Evolutionary conservation across 2,888 invertebrate genomes (phyloP).

Genomic region (Eucera pruinosa): DNA sequence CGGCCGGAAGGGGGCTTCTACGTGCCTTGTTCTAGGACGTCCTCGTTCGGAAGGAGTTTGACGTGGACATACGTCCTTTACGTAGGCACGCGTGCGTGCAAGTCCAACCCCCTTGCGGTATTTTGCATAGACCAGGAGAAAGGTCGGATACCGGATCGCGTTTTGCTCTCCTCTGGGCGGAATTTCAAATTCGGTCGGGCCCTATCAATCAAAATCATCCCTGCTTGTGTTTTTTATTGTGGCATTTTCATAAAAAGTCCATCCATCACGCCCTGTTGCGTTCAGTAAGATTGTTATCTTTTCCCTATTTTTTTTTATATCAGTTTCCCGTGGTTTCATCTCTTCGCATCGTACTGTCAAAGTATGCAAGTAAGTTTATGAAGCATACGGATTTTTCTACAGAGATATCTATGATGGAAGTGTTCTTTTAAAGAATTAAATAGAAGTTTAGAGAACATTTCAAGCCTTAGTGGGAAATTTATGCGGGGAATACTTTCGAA

Average conservation of each 20-base stretch:
- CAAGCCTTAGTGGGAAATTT: too few relatives aligned
- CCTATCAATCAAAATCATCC: slow-evolving; percentile 65
- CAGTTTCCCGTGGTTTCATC: not conserved
- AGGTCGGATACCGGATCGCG: slow-evolving; percentile 12
- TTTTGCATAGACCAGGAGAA: slow-evolving; percentile 34
- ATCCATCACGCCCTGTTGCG: slow-evolving; percentile 58
- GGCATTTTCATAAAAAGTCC: slow-evolving; percentile 62
- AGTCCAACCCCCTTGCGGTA: not conserved
- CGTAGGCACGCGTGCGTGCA: slow-evolving; percentile 37
- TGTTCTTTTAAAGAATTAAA: too few relatives aligned
- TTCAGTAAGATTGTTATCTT: slow-evolving; percentile 42
- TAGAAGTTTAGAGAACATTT: too few relatives aligned
- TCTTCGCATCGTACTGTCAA: too few relatives aligned
- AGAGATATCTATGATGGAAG: too few relatives aligned
- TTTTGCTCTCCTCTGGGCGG: slow-evolving; percentile 37
- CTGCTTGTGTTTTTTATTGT: slow-evolving; percentile 12
- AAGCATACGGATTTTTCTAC: too few relatives aligned
- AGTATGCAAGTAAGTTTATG: too few relatives aligned
- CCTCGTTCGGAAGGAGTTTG: slow-evolving; percentile 58
- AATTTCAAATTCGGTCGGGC: slow-evolving; percentile 63
- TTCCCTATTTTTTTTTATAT: not conserved
- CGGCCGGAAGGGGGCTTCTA: slow-evolving; percentile 53
- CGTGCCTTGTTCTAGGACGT: slow-evolving; percentile 51
- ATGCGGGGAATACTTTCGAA: too few relatives aligned
- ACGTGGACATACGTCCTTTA: slow-evolving; percentile 55